Conservation (phyloP, 23 tunicate genomes). For the Halocynthia aurantium region DNA sequence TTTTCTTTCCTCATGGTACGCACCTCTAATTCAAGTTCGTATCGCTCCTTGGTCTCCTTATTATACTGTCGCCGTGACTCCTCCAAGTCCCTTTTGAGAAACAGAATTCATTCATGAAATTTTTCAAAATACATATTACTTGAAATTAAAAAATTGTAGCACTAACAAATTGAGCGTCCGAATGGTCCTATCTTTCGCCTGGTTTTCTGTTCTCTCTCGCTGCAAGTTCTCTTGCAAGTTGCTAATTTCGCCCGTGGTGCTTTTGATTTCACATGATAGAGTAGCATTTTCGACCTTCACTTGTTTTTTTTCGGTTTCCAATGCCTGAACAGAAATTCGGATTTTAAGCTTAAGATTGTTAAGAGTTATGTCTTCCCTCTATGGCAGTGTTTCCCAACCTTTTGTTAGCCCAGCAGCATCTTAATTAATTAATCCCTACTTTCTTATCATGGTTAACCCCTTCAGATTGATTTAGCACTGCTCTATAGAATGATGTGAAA, state of each 20-base stretch:
- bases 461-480: too few relatives aligned
- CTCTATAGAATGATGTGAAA: too few relatives aligned
- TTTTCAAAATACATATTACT: not conserved
- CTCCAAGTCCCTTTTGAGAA: constrained; percentile 26
- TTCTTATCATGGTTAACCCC: too few relatives aligned
- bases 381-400: too few relatives aligned
- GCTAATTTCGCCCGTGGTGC: constrained; percentile 3
- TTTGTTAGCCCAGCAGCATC: too few relatives aligned
- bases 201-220: not conserved
- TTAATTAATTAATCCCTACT: too few relatives aligned
- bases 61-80: constrained; percentile 6
- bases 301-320: constrained; percentile 40
- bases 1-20: constrained; percentile 20
- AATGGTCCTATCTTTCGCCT: not conserved
- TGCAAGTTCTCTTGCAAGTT: not conserved
- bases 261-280: constrained; percentile 11
- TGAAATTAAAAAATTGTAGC: not conserved
- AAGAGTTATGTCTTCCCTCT: too few relatives aligned
- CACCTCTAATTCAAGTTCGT: constrained; percentile 31
- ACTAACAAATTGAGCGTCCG: constrained; percentile 5
- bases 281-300: constrained; percentile 19
- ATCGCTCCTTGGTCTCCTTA: not conserved
- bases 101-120: not conserved
- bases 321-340: constrained; percentile 20
- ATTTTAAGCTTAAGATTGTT: not conserved